Evolutionary conservation across 2,797 vertebrate species (phyloP).

Genomic region (Bradypodion pumilum): DNA sequence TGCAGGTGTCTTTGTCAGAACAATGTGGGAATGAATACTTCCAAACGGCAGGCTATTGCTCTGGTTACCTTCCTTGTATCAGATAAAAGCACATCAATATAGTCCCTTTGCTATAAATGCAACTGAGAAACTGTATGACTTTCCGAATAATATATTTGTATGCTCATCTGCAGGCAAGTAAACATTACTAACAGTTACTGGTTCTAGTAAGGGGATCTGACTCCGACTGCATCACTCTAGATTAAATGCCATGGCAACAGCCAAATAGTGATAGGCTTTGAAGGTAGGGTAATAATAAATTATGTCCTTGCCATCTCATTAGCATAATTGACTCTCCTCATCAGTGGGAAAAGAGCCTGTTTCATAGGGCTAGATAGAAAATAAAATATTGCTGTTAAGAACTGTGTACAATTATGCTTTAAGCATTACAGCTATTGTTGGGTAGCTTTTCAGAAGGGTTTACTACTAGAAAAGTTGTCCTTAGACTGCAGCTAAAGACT

Average conservation of each 20-base stretch:
- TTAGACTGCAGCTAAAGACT: no score
- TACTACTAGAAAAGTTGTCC: no score
- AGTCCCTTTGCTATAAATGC: constrained; percentile 19
- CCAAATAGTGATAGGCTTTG: constrained; percentile 25
- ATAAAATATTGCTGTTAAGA: neutral
- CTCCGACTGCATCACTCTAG: constrained; percentile 27
- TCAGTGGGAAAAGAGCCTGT: constrained; percentile 24
- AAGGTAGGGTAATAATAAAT: constrained; percentile 42
- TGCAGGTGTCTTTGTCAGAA: neutral
- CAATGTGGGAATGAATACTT: neutral
- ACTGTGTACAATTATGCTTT: no score
- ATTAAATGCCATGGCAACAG: constrained; percentile 33
- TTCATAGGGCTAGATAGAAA: constrained; percentile 14
- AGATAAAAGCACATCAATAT: constrained; percentile 22
- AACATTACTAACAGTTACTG: no score
- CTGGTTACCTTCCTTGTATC: neutral
- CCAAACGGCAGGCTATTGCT: constrained; percentile 4
- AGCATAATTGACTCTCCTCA: neutral
- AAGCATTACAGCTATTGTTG: no score
- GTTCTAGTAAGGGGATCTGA: no score
- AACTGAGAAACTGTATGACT: no score
- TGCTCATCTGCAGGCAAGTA: no score
- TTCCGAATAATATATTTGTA: no score
- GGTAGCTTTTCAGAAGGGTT: no score
- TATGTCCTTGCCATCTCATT: constrained; percentile 37